Evolutionary conservation across 2,797 vertebrate genomes (phyloP).

Genomic region (Amphiprion clarkii): DNA sequence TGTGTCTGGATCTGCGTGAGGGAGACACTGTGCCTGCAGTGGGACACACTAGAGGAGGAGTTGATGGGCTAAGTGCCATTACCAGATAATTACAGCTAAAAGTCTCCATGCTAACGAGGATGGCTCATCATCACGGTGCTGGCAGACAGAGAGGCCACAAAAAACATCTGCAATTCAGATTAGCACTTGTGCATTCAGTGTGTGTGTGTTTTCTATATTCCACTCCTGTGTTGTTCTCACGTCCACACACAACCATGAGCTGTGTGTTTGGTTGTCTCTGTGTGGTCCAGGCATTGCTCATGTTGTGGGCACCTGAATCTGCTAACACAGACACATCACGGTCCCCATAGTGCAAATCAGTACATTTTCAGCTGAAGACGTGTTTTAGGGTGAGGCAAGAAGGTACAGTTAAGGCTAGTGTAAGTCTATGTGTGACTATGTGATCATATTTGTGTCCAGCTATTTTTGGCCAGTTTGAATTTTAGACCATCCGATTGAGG

Average conservation of each 20-base stretch:
- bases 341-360: no score
- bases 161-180: conserved; percentile 77
- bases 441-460: no score
- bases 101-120: conserved; percentile 71
- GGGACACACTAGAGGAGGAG: conserved; percentile 64
- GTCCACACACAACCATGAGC: neutral
- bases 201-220: conserved; percentile 20
- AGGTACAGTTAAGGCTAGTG: no score
- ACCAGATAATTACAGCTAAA: conserved; percentile 79
- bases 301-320: no score
- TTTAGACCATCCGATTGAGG: no score
- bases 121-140: conserved; percentile 61
- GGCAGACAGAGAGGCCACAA: conserved; percentile 55
- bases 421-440: no score
- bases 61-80: conserved; percentile 78
- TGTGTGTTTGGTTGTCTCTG: neutral
- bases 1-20: neutral
- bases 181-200: conserved; percentile 29
- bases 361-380: no score
- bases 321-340: no score
- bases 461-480: no score
- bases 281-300: neutral
- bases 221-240: neutral
- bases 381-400: no score
- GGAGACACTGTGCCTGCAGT: conserved; percentile 17